Percentiles rank a stretch among this genome's conserved stretches.
phyloP scores from a whole-genome alignment of 2,888 invertebrate species.

The Noctua fimbriata region DNA sequence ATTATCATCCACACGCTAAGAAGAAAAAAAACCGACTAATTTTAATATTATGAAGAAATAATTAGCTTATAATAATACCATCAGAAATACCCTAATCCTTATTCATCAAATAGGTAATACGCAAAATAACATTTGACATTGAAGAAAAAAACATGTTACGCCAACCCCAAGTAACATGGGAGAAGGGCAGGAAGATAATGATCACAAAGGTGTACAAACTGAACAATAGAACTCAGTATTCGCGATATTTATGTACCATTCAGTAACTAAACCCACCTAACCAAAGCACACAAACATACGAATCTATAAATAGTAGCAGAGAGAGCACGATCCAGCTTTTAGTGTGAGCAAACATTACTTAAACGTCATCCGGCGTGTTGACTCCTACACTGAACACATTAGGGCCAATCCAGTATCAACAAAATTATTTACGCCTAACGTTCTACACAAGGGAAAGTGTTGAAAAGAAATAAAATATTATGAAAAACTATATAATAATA shows the following conservation, averaged over 20 bases:
- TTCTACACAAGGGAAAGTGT: neutral
- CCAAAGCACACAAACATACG: constrained; percentile 34
- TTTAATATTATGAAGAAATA: neutral
- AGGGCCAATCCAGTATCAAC: constrained; percentile 77
- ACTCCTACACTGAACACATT: constrained; percentile 79
- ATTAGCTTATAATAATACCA: neutral
- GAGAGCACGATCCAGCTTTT: constrained; percentile 78
- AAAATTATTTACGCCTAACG: constrained; percentile 55
- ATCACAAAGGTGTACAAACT: neutral
- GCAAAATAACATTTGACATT: neutral
- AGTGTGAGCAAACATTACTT: constrained; percentile 87
- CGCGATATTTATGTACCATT: neutral
- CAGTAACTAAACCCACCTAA: constrained; percentile 15
- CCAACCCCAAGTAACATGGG: neutral
- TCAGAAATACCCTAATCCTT: neutral
- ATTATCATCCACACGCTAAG: no score
- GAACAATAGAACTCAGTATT: neutral
- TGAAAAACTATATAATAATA: neutral
- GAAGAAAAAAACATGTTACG: neutral
- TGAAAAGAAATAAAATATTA: neutral
- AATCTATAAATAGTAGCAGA: constrained; percentile 55
- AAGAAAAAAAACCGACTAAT: neutral
- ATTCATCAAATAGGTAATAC: neutral
- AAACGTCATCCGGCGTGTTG: constrained; percentile 84
- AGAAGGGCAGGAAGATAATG: neutral